These are phyloP conservation scores for Paramormyrops kingsleyae DNA, from an alignment of 2,113 vertebrate genomes.

Conservation along the genomic window DNA sequence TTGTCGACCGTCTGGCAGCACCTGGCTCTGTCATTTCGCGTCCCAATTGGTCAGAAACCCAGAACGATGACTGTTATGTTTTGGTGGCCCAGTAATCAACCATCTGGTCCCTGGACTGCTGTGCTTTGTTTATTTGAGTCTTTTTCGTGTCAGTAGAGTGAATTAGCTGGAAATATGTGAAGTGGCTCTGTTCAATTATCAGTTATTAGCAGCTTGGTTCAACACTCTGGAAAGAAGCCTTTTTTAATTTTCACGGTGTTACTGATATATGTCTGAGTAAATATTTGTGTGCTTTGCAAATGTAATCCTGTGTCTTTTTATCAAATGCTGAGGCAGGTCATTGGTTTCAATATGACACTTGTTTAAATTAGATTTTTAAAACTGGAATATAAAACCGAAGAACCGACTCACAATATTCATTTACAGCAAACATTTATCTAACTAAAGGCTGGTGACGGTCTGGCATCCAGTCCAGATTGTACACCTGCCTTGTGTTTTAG, in stretches of 20 bases:
- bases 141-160: neutral
- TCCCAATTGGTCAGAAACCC: neutral
- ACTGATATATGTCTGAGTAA: neutral
- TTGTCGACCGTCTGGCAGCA: neutral
- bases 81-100: neutral
- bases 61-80: conserved; percentile 5
- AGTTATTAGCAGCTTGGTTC: neutral
- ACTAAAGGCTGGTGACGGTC: neutral
- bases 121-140: neutral
- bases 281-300: neutral
- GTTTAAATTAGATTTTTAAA: neutral
- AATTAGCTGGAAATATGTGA: neutral
- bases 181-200: neutral
- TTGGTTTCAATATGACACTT: neutral
- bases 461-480: neutral
- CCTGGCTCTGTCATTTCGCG: neutral
- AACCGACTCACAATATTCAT: neutral
- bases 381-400: neutral
- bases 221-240: neutral
- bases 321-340: neutral
- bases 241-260: neutral
- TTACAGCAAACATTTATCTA: neutral
- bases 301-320: neutral
- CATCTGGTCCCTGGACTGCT: conserved; percentile 13
- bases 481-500: neutral